These are phyloP conservation scores for Borostomias antarcticus DNA, from an alignment of 2,797 vertebrate genomes.

Conservation along the genomic window DNA sequence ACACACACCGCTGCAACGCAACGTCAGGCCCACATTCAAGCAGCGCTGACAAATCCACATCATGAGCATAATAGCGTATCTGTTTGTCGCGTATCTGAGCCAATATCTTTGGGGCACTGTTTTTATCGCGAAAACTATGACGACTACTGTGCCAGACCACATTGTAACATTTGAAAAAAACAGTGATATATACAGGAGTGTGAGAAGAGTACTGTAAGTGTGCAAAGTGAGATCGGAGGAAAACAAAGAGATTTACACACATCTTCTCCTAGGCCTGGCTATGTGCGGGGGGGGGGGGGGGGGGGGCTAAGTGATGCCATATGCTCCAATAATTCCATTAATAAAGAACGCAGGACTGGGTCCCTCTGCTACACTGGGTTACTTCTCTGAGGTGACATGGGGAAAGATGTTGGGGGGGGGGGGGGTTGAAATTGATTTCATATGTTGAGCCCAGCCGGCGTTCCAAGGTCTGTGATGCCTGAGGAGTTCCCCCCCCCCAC, in stretches of 20 bases:
- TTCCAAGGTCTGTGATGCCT: slow-evolving; percentile 44
- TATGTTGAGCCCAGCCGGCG: slow-evolving; percentile 60
- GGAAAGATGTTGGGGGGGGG: slow-evolving; percentile 44
- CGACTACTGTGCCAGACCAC: neutral
- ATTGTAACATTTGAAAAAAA: neutral
- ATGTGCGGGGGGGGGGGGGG: slow-evolving; percentile 40
- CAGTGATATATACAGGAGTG: slow-evolving; percentile 27
- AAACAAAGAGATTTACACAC: slow-evolving; percentile 64
- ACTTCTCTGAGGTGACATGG: slow-evolving; percentile 75
- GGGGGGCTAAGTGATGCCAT: slow-evolving; percentile 76
- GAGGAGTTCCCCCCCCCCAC: slow-evolving; percentile 20
- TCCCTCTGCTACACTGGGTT: slow-evolving; percentile 69
- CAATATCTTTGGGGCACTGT: too few relatives aligned
- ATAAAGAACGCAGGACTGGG: slow-evolving; percentile 68
- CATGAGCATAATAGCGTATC: too few relatives aligned
- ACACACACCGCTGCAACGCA: neutral
- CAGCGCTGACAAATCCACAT: neutral
- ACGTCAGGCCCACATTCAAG: slow-evolving; percentile 12
- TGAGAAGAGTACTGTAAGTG: too few relatives aligned
- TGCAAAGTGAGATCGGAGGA: slow-evolving; percentile 54
- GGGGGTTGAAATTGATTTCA: slow-evolving; percentile 75
- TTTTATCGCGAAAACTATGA: neutral
- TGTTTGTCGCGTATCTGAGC: neutral
- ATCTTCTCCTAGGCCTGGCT: slow-evolving; percentile 56
- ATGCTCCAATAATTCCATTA: slow-evolving; percentile 79